phyloP scores from a whole-genome alignment of 2,797 vertebrate genomes.

The Pangasius krempfi region DNA sequence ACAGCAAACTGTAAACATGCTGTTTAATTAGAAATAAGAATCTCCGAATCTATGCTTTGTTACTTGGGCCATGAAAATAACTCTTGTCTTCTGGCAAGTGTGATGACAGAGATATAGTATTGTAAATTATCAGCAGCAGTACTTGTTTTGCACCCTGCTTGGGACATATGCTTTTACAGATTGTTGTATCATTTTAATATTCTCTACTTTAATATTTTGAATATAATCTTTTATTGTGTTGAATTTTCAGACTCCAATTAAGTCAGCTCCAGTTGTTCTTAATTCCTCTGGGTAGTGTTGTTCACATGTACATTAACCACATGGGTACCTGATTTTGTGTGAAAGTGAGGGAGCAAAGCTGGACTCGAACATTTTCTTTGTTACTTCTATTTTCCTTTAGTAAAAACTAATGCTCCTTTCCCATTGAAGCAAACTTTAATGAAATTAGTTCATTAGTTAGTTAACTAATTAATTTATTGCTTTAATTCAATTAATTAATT shows the following conservation, averaged over 20 bases:
- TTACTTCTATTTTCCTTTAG: neutral
- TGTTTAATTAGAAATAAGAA: neutral
- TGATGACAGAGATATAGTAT: constrained; percentile 4
- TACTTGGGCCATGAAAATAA: constrained; percentile 10
- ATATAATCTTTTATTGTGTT: neutral
- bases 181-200: constrained; percentile 27
- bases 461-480: no score
- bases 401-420: neutral
- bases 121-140: constrained; percentile 11
- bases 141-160: constrained; percentile 20
- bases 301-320: neutral
- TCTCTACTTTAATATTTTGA: neutral
- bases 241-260: neutral
- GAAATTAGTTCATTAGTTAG: neutral
- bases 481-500: neutral
- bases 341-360: neutral
- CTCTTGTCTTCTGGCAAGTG: constrained; percentile 30
- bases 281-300: neutral
- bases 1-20: neutral
- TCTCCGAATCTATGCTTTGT: neutral
- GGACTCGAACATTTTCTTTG: neutral
- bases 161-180: constrained; percentile 32
- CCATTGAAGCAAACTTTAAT: neutral
- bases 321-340: neutral
- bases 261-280: neutral